Conservation (phyloP, 2,797 vertebrate species). For the Urocyon cinereoargenteus region DNA sequence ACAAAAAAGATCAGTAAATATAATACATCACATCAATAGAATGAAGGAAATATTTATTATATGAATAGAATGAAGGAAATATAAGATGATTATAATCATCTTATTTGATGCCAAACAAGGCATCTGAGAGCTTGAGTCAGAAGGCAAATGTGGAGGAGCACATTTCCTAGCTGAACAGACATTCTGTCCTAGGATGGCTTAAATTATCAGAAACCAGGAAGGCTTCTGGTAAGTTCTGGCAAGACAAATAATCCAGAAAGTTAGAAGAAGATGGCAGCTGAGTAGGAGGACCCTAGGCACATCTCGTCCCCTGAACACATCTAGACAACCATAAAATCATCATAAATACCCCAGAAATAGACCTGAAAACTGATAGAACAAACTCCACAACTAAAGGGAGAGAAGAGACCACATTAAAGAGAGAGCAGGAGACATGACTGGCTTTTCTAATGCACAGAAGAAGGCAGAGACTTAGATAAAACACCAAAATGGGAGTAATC, state of each 20-base stretch:
- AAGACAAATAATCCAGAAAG: neutral
- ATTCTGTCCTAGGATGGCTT: neutral
- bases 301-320: neutral
- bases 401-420: neutral
- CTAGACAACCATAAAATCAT: neutral
- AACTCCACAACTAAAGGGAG: neutral
- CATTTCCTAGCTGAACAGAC: neutral
- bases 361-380: neutral
- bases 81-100: neutral
- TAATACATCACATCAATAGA: neutral
- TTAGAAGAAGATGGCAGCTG: neutral
- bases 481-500: neutral
- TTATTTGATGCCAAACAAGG: neutral
- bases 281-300: neutral
- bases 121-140: neutral
- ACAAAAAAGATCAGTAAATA: neutral
- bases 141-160: neutral
- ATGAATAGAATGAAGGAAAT: neutral
- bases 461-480: neutral
- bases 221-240: neutral
- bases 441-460: neutral
- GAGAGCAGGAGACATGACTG: neutral
- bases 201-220: neutral
- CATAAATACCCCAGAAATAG: neutral
- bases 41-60: neutral